Conservation (phyloP, 2,113 vertebrate genomes). For the Pan troglodytes region NHGRI_mPanTro3-v2.1_pri NC_072414.2:34077501-34078000, state of each 20-base stretch:
- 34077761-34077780: background rate
- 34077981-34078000: background rate
- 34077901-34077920: background rate
- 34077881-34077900: background rate
- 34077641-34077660: background rate
- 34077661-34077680: background rate
- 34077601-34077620: background rate
- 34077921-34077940: background rate
- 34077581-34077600: background rate
- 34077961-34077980: background rate
- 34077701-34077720: background rate
- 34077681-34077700: background rate
- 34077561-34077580: background rate
- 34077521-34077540: background rate
- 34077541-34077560: background rate
- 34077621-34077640: background rate
- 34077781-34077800: background rate
- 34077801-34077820: background rate
- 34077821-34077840: background rate
- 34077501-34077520: background rate
- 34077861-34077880: background rate
- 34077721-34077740: background rate
- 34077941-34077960: background rate
- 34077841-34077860: background rate
- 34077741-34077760: background rate